phyloP scores from a whole-genome alignment of 2,113 vertebrate genomes.

The Corydoras maculifer region DNA sequence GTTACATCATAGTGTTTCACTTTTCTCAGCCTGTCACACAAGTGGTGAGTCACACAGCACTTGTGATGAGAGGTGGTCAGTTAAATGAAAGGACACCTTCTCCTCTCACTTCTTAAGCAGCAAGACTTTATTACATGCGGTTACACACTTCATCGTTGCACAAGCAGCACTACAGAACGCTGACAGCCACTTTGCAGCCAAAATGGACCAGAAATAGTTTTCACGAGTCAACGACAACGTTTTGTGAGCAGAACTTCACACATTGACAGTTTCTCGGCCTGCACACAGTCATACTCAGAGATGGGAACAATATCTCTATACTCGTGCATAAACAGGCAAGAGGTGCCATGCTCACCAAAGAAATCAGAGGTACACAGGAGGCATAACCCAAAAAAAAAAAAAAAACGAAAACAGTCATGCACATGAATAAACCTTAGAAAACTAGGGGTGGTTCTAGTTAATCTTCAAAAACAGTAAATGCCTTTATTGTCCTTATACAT shows the following conservation, averaged over 20 bases:
- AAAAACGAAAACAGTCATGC: background rate
- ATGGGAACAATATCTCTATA: constrained; percentile 11
- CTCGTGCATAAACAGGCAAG: constrained; percentile 18
- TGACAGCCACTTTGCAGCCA: constrained; percentile 54
- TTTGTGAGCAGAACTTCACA: constrained; percentile 46
- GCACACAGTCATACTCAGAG: background rate
- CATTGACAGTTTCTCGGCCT: background rate
- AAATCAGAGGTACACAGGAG: constrained; percentile 26
- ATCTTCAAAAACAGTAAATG: background rate
- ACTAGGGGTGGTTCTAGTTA: background rate
- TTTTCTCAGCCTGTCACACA: background rate
- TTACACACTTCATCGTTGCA: constrained; percentile 54
- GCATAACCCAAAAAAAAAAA: constrained; percentile 34
- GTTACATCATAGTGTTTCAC: too few relatives aligned
- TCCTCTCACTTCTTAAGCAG: constrained; percentile 24
- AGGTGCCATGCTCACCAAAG: background rate
- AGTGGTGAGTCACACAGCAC: background rate
- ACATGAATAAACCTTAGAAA: background rate
- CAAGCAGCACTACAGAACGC: constrained; percentile 52
- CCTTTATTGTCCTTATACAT: too few relatives aligned
- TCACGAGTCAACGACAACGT: constrained; percentile 53
- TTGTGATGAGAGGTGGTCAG: too few relatives aligned
- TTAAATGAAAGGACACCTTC: background rate
- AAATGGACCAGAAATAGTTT: constrained; percentile 39
- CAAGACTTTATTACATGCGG: constrained; percentile 68